These are phyloP conservation scores for Darevskia mixta DNA, from an alignment of 2,797 vertebrate genomes.

Conservation along the genomic window DNA sequence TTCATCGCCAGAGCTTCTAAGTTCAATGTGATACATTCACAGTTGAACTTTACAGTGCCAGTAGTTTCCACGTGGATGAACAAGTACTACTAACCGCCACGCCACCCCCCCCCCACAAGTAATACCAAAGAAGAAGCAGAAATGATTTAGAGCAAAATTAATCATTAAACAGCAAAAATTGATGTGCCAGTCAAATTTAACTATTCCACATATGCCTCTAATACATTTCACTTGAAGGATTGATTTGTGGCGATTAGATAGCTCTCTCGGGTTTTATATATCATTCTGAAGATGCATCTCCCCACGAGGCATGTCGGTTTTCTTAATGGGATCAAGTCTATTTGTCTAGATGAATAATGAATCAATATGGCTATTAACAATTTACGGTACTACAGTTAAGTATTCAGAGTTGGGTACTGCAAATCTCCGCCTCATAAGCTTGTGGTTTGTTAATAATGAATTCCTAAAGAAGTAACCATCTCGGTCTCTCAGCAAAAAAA, in stretches of 20 bases:
- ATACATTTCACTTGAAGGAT: conserved; percentile 69
- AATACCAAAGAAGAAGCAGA: conserved; percentile 36
- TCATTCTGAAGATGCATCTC: conserved; percentile 64
- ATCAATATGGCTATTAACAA: conserved; percentile 66
- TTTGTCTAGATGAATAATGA: conserved; percentile 64
- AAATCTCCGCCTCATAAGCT: conserved; percentile 66
- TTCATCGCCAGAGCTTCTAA: background rate
- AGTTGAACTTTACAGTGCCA: background rate
- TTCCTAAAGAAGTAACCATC: no score
- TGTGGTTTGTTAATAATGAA: conserved; percentile 48
- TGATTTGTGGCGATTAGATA: conserved; percentile 65
- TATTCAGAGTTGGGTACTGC: conserved; percentile 59
- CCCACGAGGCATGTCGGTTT: conserved; percentile 51
- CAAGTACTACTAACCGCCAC: conserved; percentile 49
- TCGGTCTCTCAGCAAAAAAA: no score
- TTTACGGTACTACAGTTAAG: conserved; percentile 55
- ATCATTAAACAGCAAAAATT: conserved; percentile 57
- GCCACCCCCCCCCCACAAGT: conserved; percentile 7
- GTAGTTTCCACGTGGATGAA: background rate
- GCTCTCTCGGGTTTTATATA: conserved; percentile 66
- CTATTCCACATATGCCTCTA: conserved; percentile 59
- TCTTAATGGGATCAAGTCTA: conserved; percentile 53
- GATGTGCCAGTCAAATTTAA: conserved; percentile 44
- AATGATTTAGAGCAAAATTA: conserved; percentile 49
- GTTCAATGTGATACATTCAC: background rate